Base-by-base conservation (phyloP, 1,140 invertebrate species). In the Eriocheir sinensis region DNA sequence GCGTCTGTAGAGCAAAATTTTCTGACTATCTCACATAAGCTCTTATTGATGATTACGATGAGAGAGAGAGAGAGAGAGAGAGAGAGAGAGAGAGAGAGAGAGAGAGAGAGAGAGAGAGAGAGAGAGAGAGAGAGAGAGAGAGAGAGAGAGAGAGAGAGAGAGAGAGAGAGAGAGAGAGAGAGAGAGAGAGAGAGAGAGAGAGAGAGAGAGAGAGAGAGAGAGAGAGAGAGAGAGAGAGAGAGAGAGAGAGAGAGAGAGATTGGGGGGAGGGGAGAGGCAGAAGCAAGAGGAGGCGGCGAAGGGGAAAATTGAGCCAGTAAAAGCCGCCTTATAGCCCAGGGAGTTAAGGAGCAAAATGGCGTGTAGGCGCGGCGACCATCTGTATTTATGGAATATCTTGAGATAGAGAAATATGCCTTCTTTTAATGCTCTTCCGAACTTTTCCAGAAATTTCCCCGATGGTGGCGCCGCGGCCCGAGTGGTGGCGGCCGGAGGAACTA, bases 401-500 rank as follows among this genome's bases (percentile, higher is more conserved):
- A 72, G 60, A 72, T 72, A 12, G 60, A 72, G 60, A 72, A 72
- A 72, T 72, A 72, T 72, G 60, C 60, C 60, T 72, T 3, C 21
- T 72, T 72, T 72, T 72, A 72, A 72, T 72, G 60, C 60, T 72
- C 60, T n/a, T 72, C 60, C 60, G n/a, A 72, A 72, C 60, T 72
- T 72, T 72, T 72, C 15, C 44, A n/a, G 21, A 21, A 72, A 72
- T n/a, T 72, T 72, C 60, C 27, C n/a, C 60, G 60, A 72, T 72
- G 60, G 60, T 21, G 1, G 12, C 27, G 60, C 17, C n/a, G n/a
- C n/a, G n/a, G n/a, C n/a, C n/a, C n/a, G n/a, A n/a, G n/a, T n/a
- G n/a, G 60, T 72, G 60, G n/a, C 60, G 60, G 27, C n/a, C n/a
- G n/a, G n/a, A n/a, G n/a, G n/a, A n/a, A n/a, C n/a, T n/a, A n/a